Base-by-base conservation (phyloP, 1,140 invertebrate genomes). In the Latrodectus geometricus region DNA sequence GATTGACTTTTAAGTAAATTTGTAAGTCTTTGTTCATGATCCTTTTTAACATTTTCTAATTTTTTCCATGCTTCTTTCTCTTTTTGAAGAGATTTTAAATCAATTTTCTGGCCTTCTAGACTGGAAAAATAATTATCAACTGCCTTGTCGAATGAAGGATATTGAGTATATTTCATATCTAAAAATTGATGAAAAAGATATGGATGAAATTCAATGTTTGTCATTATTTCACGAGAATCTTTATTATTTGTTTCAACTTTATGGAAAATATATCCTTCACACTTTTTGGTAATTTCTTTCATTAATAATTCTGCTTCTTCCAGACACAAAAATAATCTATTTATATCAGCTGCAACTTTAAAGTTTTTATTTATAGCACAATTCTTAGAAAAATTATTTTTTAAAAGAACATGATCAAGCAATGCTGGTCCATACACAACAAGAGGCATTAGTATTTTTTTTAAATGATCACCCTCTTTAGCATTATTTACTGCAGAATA, bases 91-190 rank as follows among this genome's bases (percentile, higher is more conserved):
- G 95, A 95, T 92, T 96, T 97, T 84, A 98, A 91, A 91, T 99
- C 97, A 89, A 98, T 94, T 91, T 99, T 99, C 91, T 99, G 98
- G 77, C 95, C 94, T 92, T 99, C 98, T 89, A 98, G 92, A 80
- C 95, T 95, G 0, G 98, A 99, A 92, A 95, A 99, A 91, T 98
- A 99, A 90, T 99, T 97, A 93, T 99, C 99, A 2, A 98, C 96
- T 35, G 98, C 95, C 90, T 93, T 92, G 92, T 97, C 95, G 90
- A 99, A 99, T 0, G 93, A 93, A 15, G 94, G 93, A 91, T 95
- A 97, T 89, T 95, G 94, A 54, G 93, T 91, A 80, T 92, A 92
- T 0, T 94, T 93, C 86, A 91, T 91, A 14, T 93, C 90, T 88
- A 93, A 93, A 90, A 95, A 93, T 90, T 98, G 97, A 17, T 93